Conservation (phyloP, 2,888 invertebrate species). For the Lymantria monacha region DNA sequence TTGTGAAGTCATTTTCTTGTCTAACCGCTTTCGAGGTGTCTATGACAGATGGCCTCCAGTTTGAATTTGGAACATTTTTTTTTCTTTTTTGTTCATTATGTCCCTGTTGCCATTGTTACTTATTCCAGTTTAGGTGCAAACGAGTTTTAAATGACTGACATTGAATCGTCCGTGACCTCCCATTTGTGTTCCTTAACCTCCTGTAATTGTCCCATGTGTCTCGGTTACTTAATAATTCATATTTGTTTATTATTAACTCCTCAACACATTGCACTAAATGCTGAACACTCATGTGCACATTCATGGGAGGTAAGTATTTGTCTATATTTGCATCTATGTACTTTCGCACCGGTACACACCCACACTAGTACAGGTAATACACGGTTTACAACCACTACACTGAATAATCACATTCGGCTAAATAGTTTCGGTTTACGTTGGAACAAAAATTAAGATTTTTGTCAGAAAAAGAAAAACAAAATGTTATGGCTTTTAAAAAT, state of each 20-base stretch:
- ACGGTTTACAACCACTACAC: neutral
- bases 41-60: slow-evolving; percentile 24
- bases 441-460: too few relatives aligned
- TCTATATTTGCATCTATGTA: slow-evolving; percentile 19
- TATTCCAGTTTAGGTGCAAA: slow-evolving; percentile 27
- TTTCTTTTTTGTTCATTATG: slow-evolving; percentile 31
- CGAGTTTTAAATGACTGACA: slow-evolving; percentile 27
- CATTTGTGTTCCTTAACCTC: slow-evolving; percentile 47
- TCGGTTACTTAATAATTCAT: slow-evolving; percentile 35
- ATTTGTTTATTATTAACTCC: slow-evolving; percentile 31
- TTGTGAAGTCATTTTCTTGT: slow-evolving; percentile 34
- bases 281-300: slow-evolving; percentile 36
- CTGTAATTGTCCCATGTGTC: slow-evolving; percentile 38
- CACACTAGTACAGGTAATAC: neutral
- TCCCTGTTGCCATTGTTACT: slow-evolving; percentile 23
- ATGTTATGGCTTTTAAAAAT: too few relatives aligned
- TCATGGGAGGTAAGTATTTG: slow-evolving; percentile 30
- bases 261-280: slow-evolving; percentile 33
- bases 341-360: slow-evolving; percentile 30
- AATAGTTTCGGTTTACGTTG: too few relatives aligned
- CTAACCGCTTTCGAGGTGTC: slow-evolving; percentile 41
- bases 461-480: too few relatives aligned
- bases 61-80: slow-evolving; percentile 25
- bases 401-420: neutral
- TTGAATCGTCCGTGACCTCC: slow-evolving; percentile 49